phyloP scores from a whole-genome alignment of 2,113 vertebrate species.

The Drymodes brunneopygia region DNA sequence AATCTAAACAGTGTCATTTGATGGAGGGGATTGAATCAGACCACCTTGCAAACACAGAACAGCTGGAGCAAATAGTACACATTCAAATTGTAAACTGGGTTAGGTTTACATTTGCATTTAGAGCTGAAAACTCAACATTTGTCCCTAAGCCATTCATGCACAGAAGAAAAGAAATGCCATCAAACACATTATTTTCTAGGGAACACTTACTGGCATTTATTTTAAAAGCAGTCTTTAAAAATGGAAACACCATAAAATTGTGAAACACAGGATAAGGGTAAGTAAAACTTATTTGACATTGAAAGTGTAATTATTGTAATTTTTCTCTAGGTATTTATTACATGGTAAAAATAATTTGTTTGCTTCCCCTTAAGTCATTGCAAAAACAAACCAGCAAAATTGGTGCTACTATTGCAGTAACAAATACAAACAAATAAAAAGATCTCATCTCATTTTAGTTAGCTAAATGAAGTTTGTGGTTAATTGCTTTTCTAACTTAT shows the following conservation, averaged over 20 bases:
- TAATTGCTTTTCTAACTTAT: not conserved
- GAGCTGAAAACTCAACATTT: not conserved
- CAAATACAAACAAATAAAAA: constrained; percentile 8
- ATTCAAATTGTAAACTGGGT: not conserved
- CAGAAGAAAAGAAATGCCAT: not conserved
- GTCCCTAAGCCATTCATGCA: not conserved
- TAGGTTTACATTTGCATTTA: not conserved
- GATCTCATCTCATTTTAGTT: not conserved
- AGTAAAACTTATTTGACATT: not conserved
- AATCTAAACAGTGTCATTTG: not conserved
- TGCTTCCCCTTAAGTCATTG: not conserved
- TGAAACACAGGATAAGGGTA: not conserved
- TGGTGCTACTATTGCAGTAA: not conserved
- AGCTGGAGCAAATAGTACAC: not conserved
- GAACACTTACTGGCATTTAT: not conserved
- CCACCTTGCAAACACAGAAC: not conserved
- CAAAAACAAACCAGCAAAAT: not conserved
- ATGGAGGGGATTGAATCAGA: not conserved
- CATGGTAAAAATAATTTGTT: not conserved
- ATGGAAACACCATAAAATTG: not conserved
- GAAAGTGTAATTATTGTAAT: not conserved
- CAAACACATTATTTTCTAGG: not conserved
- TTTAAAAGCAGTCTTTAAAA: not conserved
- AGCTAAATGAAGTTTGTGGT: not conserved
- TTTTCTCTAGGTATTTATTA: not conserved